These are phyloP conservation scores for Lepus oiostolus DNA, from an alignment of 2,797 vertebrate species.

Conservation along the genomic window DNA sequence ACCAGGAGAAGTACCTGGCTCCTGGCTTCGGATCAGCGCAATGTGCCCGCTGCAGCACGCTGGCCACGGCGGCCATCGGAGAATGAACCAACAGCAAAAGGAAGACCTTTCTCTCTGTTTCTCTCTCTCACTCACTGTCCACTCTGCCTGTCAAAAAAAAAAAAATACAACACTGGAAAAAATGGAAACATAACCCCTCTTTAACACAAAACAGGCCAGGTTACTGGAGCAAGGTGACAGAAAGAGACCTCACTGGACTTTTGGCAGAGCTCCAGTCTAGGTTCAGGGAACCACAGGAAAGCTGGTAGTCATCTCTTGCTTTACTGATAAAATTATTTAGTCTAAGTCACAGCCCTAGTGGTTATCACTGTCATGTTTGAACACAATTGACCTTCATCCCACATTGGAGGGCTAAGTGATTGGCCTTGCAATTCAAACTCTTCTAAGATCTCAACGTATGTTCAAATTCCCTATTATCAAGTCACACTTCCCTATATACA, in stretches of 20 bases:
- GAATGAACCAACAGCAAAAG: too few species aligned
- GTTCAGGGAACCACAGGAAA: neutral
- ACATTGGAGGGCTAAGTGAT: neutral
- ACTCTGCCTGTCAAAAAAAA: too few species aligned
- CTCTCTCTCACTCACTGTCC: too few species aligned
- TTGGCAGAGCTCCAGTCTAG: neutral
- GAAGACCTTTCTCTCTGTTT: too few species aligned
- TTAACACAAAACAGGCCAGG: neutral
- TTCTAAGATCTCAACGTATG: neutral
- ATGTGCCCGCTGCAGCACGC: too few species aligned
- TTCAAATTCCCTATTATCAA: neutral
- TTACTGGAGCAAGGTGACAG: neutral
- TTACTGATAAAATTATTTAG: neutral
- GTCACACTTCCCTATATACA: neutral
- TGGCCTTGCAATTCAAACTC: neutral
- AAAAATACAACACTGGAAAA: neutral
- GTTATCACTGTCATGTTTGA: neutral
- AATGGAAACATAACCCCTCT: neutral
- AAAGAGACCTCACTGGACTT: fast-evolving
- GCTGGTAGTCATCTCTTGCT: neutral
- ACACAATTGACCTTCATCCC: neutral
- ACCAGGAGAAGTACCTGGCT: too few species aligned
- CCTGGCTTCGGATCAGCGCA: too few species aligned
- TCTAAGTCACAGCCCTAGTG: neutral
- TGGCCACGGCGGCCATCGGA: too few species aligned